These are phyloP conservation scores for Drosophila repletoides DNA, from an alignment of 1,140 invertebrate species.

Conservation along the genomic window DNA sequence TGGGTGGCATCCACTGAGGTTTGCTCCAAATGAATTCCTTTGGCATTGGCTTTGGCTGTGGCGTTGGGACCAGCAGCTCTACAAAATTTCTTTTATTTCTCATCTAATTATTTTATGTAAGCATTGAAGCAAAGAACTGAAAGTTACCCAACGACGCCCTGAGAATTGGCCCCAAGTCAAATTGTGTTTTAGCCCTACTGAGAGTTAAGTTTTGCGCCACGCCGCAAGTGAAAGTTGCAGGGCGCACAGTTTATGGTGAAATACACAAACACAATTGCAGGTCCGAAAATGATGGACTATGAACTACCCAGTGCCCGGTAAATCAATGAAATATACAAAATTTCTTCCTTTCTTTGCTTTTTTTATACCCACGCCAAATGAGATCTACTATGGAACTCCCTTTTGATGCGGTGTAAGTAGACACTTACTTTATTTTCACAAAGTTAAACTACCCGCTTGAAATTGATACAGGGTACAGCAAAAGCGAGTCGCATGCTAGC, in stretches of 20 bases:
- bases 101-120: conserved; percentile 21
- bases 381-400: too few species aligned
- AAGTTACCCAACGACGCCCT: conserved; percentile 15
- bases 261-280: conserved; percentile 55
- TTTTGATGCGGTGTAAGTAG: too few species aligned
- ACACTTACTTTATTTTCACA: too few species aligned
- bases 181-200: conserved; percentile 20
- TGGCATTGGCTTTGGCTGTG: background rate
- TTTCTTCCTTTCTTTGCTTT: too few species aligned
- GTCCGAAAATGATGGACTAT: too few species aligned
- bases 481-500: conserved; percentile 53
- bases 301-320: too few species aligned
- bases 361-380: too few species aligned
- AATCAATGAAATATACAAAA: too few species aligned
- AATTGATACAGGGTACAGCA: too few species aligned
- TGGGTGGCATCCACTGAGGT: conserved; percentile 36
- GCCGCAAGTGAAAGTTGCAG: conserved; percentile 74
- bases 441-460: background rate
- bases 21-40: background rate
- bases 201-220: too few species aligned
- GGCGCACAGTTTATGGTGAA: conserved; percentile 54
- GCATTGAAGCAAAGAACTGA: conserved; percentile 17
- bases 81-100: background rate
- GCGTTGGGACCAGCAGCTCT: background rate
- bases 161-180: conserved; percentile 13